These are phyloP conservation scores for Bombus sylvicola DNA, from an alignment of 1,140 invertebrate species.

Conservation along the genomic window DNA sequence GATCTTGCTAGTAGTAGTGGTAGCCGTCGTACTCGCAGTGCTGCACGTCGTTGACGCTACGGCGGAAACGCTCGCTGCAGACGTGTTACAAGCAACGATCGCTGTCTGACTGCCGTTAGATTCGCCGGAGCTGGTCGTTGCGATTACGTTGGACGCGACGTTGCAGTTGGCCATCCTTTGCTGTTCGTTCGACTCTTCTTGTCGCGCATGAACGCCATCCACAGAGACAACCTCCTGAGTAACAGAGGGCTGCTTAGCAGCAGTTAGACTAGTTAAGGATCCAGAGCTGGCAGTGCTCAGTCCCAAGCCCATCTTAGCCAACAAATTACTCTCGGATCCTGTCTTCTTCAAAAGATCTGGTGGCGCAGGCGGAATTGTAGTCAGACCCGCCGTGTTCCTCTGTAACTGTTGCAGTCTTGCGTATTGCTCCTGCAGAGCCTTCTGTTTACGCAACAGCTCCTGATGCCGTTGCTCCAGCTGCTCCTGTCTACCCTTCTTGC, in stretches of 20 bases:
- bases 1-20: conserved; percentile 87
- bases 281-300: conserved; percentile 85
- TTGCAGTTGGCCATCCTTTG: conserved; percentile 6
- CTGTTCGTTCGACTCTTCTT: conserved; percentile 62
- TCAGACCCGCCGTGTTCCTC: conserved; percentile 86
- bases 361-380: conserved; percentile 84
- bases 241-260: conserved; percentile 69
- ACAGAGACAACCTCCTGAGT: conserved; percentile 12
- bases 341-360: conserved; percentile 91
- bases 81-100: conserved; percentile 47
- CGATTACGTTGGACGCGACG: conserved; percentile 57
- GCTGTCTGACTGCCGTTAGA: conserved; percentile 72
- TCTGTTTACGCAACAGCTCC: conserved; percentile 92
- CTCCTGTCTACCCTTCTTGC: conserved; percentile 86
- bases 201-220: conserved; percentile 45
- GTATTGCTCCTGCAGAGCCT: conserved; percentile 94
- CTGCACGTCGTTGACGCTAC: conserved; percentile 10
- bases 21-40: conserved; percentile 56
- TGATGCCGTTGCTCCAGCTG: conserved; percentile 92
- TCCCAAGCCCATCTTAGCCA: conserved; percentile 92
- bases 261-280: conserved; percentile 85
- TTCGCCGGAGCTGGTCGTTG: conserved; percentile 68
- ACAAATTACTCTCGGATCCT: conserved; percentile 93
- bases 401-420: conserved; percentile 92
- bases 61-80: conserved; percentile 82